Conservation (phyloP, 2,797 vertebrate species). For the Characodon lateralis region DNA sequence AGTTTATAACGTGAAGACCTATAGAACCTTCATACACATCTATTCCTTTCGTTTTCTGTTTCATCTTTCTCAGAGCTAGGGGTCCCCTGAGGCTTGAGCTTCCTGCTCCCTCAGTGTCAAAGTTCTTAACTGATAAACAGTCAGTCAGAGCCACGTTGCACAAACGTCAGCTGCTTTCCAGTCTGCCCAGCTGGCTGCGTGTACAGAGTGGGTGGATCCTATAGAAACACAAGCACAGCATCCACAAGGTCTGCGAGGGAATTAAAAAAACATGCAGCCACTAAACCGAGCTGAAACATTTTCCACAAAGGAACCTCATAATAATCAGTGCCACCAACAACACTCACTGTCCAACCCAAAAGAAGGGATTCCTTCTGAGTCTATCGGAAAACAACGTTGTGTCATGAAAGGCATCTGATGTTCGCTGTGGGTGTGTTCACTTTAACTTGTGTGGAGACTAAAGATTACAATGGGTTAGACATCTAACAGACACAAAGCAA, state of each 20-base stretch:
- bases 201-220: slow-evolving; percentile 67
- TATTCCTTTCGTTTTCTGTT: slow-evolving; percentile 59
- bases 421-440: slow-evolving; percentile 51
- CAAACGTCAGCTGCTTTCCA: slow-evolving; percentile 57
- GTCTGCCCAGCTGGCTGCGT: slow-evolving; percentile 46
- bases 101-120: slow-evolving; percentile 75
- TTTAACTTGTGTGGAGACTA: slow-evolving; percentile 26
- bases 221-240: slow-evolving; percentile 64
- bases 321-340: slow-evolving; percentile 13
- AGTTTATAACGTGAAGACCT: slow-evolving; percentile 21
- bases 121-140: slow-evolving; percentile 73
- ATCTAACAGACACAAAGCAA: slow-evolving; percentile 42
- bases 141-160: slow-evolving; percentile 50
- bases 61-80: slow-evolving; percentile 65
- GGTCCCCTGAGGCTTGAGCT: slow-evolving; percentile 66
- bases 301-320: slow-evolving; percentile 52
- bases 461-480: slow-evolving; percentile 46
- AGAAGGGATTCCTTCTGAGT: slow-evolving; percentile 14
- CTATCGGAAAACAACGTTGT: slow-evolving; percentile 21
- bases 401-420: slow-evolving; percentile 51
- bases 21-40: slow-evolving; percentile 57
- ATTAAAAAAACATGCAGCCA: slow-evolving; percentile 15
- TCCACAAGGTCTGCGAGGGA: slow-evolving; percentile 46
- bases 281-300: slow-evolving; percentile 36
- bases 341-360: slow-evolving; percentile 31